These are phyloP conservation scores for Patella ulyssiponensis DNA, from an alignment of 2,888 invertebrate genomes.

Conservation along the genomic window DNA sequence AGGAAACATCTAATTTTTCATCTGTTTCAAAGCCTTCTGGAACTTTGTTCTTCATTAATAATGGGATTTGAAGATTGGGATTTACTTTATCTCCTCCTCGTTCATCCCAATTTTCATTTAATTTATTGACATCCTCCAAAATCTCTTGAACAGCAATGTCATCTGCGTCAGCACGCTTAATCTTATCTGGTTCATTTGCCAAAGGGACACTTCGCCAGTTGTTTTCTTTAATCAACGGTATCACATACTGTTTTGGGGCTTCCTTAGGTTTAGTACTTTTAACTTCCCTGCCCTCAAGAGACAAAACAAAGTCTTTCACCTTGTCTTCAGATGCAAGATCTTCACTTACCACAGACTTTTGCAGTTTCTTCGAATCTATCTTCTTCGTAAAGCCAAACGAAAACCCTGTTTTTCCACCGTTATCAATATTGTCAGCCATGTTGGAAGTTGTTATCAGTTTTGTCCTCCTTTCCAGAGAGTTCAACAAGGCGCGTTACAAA, in stretches of 20 bases:
- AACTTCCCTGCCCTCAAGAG: slow-evolving; percentile 51
- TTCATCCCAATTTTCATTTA: slow-evolving; percentile 57
- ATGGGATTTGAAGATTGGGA: slow-evolving; percentile 66
- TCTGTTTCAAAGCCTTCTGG: slow-evolving; percentile 74
- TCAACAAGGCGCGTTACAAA: too few species aligned
- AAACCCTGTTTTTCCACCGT: slow-evolving; percentile 40
- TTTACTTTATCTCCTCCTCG: slow-evolving; percentile 45
- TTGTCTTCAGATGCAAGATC: slow-evolving; percentile 33
- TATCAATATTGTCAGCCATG: slow-evolving; percentile 29
- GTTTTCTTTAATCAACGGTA: slow-evolving; percentile 72
- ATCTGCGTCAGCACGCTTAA: slow-evolving; percentile 40
- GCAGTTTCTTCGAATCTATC: slow-evolving; percentile 46
- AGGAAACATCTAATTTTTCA: slow-evolving; percentile 72
- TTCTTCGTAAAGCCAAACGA: slow-evolving; percentile 60
- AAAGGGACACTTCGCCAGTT: slow-evolving; percentile 62
- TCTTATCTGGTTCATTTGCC: slow-evolving; percentile 28
- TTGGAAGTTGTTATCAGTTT: slow-evolving; percentile 2
- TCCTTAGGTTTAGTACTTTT: slow-evolving; percentile 49
- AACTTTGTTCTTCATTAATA: slow-evolving; percentile 73
- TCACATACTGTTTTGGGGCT: slow-evolving; percentile 59
- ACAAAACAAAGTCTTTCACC: slow-evolving; percentile 49
- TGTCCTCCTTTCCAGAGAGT: too few species aligned
- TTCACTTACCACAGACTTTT: slow-evolving; percentile 41
- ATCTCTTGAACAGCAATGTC: slow-evolving; percentile 63
- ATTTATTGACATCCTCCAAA: slow-evolving; percentile 52